Evolutionary conservation across 23 tunicate genomes (phyloP), one percentile per base, ranked within the genome.

Genomic region (Phallusia fumigata): DNA sequence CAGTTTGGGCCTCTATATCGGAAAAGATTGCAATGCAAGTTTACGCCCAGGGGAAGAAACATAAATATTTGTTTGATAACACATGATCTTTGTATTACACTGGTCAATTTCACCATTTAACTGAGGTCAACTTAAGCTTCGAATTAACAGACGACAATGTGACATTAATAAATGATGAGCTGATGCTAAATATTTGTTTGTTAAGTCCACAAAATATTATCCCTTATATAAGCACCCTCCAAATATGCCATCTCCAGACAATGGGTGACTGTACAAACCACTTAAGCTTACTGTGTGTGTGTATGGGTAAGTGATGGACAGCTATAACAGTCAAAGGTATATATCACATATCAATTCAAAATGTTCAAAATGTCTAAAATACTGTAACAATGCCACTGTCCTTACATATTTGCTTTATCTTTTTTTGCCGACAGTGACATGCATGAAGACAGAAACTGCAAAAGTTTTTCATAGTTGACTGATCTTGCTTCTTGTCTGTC

Each of bases 391-490:
- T 58, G 26, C 26, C 8, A 22, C 8, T 8, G 26, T 58, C 26
- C 69, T 58, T 13, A 58, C 69, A 21, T 24, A 6, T 22, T 58
- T 30, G 40, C 16, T 28, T 74, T 33, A 8, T 18, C 6, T 74
- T 6, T 74, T 74, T 40, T 26, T 69, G 64, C 10, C 0, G 77
- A 31, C 13, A 18, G n/a, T 26, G 81, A 32, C 18, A 73, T 12
- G 52, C 95, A 90, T 31, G 73, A 45, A 10, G 88, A 76, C 19
- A 90, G 52, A 85, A 84, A 90, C 64, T 90, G 86, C 24, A 90
- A 40, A 33, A 90, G 80, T 35, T 85, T 90, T 52, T 90, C 95
- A 52, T 90, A 90, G 52, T 90, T 85, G 58, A 85, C 79, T 80
- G 76, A 72, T 19, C 74, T 76, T 31, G 86, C 50, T 31, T 90